A percentile compares a stretch with the other conserved stretches of the same genome.
Evolutionary conservation across 2,888 invertebrate genomes (phyloP).

Genomic region (Argyresthia albistria): DNA sequence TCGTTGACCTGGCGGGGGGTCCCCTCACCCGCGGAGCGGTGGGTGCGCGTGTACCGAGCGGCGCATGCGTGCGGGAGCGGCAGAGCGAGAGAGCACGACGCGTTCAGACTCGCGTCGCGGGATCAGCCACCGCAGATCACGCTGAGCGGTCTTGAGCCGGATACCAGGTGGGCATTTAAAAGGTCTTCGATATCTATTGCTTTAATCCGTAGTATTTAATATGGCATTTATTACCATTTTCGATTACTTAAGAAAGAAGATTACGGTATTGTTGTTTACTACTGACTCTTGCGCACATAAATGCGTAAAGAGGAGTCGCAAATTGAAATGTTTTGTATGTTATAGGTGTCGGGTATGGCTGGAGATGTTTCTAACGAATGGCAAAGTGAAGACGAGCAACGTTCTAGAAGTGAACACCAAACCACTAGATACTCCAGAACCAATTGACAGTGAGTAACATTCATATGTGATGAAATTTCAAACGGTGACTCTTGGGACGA

Average conservation of each 20-base stretch:
- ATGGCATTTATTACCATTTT: no score
- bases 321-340: conserved; percentile 5
- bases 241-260: no score
- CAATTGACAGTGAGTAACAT: conserved; percentile 51
- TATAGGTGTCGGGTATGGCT: conserved; percentile 88
- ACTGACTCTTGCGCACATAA: no score
- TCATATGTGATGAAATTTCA: no score
- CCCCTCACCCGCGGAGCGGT: conserved; percentile 91
- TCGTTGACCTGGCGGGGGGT: conserved; percentile 89
- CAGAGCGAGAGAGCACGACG: conserved; percentile 42
- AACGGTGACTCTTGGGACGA: no score
- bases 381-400: conserved; percentile 91
- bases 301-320: background rate
- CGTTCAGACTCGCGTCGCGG: conserved; percentile 48
- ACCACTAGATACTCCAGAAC: conserved; percentile 64
- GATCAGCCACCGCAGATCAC: conserved; percentile 45
- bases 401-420: conserved; percentile 91
- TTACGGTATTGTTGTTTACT: no score
- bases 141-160: conserved; percentile 60
- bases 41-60: conserved; percentile 90
- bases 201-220: no score
- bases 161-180: conserved; percentile 67
- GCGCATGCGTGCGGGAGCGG: conserved; percentile 75
- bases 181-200: background rate
- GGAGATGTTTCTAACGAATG: conserved; percentile 91